Percentiles rank a stretch among this genome's conserved stretches.
These are phyloP conservation scores for Lutjanus argentimaculatus DNA, from an alignment of 2,797 vertebrate species.

Conservation along the genomic window DNA sequence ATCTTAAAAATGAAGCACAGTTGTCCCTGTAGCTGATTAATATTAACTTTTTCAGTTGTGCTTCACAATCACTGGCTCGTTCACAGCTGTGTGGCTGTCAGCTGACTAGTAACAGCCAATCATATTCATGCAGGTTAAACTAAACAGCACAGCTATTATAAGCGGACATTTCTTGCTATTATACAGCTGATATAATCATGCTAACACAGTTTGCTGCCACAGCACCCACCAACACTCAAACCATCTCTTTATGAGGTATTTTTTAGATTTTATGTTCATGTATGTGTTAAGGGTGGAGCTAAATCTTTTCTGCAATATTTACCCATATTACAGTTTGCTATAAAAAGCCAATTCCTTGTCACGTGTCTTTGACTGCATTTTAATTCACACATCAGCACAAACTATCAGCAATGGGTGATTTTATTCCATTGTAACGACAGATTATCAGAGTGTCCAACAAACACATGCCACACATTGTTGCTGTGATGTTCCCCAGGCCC, in stretches of 20 bases:
- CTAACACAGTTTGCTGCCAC: background rate
- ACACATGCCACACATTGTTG: background rate
- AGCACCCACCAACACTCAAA: background rate
- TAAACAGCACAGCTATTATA: background rate
- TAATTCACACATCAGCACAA: background rate
- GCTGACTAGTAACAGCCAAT: background rate
- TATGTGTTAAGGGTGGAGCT: background rate
- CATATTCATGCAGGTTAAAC: constrained; percentile 6
- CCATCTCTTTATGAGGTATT: background rate
- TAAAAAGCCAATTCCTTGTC: background rate
- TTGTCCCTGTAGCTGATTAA: background rate
- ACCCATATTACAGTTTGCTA: background rate
- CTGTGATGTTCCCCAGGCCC: background rate
- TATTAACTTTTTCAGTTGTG: background rate
- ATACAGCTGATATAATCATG: background rate
- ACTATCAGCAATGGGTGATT: background rate
- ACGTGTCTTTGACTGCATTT: background rate
- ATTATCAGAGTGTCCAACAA: background rate
- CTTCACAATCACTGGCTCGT: background rate
- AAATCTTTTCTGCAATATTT: background rate
- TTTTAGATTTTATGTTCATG: background rate
- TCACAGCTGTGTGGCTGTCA: no score
- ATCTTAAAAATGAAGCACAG: background rate
- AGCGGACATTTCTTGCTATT: accelerated
- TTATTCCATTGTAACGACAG: background rate